Base-by-base conservation (phyloP, 2,113 vertebrate species). In the Caracal caracal region DNA sequence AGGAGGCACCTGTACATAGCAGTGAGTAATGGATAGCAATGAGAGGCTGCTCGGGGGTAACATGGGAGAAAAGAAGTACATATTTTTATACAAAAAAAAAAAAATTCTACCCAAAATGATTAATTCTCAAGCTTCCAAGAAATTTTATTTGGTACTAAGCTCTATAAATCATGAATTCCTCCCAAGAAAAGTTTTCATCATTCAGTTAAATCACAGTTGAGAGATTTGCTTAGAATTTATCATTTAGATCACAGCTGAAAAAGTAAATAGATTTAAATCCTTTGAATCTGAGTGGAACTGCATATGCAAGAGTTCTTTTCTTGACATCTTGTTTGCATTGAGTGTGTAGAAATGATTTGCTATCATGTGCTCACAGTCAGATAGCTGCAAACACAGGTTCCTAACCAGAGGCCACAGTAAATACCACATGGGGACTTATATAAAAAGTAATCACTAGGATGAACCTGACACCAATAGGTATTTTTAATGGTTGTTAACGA, bases 201-300 rank as follows among this genome's bases (percentile, higher is more conserved):
- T 97, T 97, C 7, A 1, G 85, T 95, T 97, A 97, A 98, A 96
- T 75, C 79, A 82, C 28, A 85, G 81, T 97, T 94, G 82, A 98
- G 93, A 97, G n/a, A 15, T 96, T 97, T 97, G 59, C 56, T 98
- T 97, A 78, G 71, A 92, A 97, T 98, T 98, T 97, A 98, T 97
- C 95, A 87, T 40, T 96, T 98, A 81, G 91, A 97, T 97, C 97
- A 49, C 30, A 28, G 28, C 47, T 76, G 33, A 98, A 98, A 97
- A 96, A 96, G 91, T 88, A 98, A 97, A 97, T 95, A 96, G 97
- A 96, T 92, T 98, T 81, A 79, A 97, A 93, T 92, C 94, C 78
- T 98, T 81, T 97, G 93, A 93, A 94, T 97, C 80, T 86, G 66
- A 88, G 76, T 19, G 1, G 37, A 97, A 91, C 24, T 95, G 61